Evolutionary conservation across 1,140 invertebrate genomes (phyloP).

Genomic region (Heterodera carotae): DNA sequence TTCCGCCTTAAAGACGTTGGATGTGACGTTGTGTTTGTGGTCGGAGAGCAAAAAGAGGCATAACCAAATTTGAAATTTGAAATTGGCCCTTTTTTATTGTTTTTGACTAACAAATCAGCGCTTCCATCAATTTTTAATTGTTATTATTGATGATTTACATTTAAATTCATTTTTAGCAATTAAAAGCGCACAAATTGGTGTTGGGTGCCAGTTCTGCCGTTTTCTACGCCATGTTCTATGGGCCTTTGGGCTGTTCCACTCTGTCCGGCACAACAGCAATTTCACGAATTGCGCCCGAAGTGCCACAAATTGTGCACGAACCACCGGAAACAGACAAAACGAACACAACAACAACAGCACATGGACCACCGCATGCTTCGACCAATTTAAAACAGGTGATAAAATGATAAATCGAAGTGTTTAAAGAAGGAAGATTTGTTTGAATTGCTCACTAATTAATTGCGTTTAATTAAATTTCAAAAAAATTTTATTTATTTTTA

Average conservation of each 20-base stretch:
- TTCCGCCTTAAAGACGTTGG: slow-evolving; percentile 35
- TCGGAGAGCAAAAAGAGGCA: slow-evolving; percentile 35
- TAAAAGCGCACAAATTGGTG: slow-evolving; percentile 41
- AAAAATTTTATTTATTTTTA: neutral
- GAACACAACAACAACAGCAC: neutral
- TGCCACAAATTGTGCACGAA: slow-evolving; percentile 8
- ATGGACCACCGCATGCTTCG: neutral
- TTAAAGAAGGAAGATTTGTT: neutral
- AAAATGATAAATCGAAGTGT: neutral
- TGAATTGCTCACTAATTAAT: too few relatives aligned
- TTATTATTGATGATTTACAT: neutral
- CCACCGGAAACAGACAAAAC: neutral
- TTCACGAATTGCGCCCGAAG: neutral
- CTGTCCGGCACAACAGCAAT: neutral
- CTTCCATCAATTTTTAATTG: neutral
- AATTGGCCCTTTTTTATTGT: too few relatives aligned
- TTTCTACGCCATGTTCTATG: slow-evolving; percentile 43
- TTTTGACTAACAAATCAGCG: too few relatives aligned
- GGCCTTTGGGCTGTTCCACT: slow-evolving; percentile 13
- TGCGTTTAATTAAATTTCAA: too few relatives aligned
- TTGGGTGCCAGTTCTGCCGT: slow-evolving; percentile 37
- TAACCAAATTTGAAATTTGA: too few relatives aligned
- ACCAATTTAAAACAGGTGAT: neutral
- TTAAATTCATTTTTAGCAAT: slow-evolving; percentile 17
- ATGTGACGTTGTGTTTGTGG: slow-evolving; percentile 38